phyloP scores from a whole-genome alignment of 2,797 vertebrate species.

The Babyrousa celebensis region DNA sequence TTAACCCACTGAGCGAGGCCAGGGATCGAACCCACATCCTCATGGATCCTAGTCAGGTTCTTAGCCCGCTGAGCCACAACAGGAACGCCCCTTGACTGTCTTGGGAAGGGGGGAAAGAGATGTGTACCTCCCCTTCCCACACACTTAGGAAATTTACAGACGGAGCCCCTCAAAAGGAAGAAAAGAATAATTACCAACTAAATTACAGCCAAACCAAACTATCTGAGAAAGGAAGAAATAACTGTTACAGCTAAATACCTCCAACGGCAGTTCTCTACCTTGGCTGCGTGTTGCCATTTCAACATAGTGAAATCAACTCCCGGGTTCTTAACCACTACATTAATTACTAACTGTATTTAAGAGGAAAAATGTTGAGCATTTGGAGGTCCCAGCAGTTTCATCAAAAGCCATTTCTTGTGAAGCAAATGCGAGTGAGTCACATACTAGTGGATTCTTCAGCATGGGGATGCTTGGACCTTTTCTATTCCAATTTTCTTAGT shows the following conservation, averaged over 20 bases:
- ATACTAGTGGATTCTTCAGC: constrained; percentile 56
- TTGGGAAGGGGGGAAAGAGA: not conserved
- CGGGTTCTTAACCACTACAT: constrained; percentile 59
- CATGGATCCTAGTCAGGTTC: too few relatives aligned
- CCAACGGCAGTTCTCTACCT: constrained; percentile 28
- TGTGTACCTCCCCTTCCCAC: not conserved
- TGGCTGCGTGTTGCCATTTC: not conserved
- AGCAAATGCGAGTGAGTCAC: constrained; percentile 54
- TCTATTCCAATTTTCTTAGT: constrained; percentile 69
- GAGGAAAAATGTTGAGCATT: constrained; percentile 60
- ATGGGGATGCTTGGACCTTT: constrained; percentile 58
- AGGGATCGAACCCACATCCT: too few relatives aligned
- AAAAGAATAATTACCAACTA: constrained; percentile 71
- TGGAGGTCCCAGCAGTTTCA: constrained; percentile 63
- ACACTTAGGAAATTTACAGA: constrained; percentile 24
- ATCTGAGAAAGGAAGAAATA: constrained; percentile 65
- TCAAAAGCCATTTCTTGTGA: constrained; percentile 78
- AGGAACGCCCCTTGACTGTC: too few relatives aligned
- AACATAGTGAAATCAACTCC: constrained; percentile 41
- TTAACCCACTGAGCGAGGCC: too few relatives aligned
- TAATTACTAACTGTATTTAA: constrained; percentile 76
- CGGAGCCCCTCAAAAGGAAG: constrained; percentile 45
- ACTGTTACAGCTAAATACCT: constrained; percentile 43
- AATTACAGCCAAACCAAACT: constrained; percentile 61
- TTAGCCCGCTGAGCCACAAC: too few relatives aligned